Evolutionary conservation across 1,140 invertebrate genomes (phyloP), one percentile per base, ranked within the genome.

Genomic region (Neodiprion fabricii): DNA sequence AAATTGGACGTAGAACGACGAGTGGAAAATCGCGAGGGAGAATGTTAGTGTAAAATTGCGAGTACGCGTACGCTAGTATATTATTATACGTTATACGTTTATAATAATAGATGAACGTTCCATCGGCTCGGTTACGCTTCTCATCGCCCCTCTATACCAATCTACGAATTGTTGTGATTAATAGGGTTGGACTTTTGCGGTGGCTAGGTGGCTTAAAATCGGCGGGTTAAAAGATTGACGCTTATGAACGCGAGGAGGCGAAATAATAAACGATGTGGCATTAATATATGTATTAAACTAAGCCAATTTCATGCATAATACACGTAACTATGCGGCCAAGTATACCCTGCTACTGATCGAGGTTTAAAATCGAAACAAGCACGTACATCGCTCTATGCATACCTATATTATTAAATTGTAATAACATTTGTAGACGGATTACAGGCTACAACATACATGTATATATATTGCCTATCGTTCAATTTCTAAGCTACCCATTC

Each of bases 341-440:
- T 61, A 61, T 61, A 61, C 53, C 53, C 53, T 61, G 53, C 53
- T 61, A 61, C 53, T 8, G n/a, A 61, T 61, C 53, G 53, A 61
- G 9, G 0, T 61, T 14, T 17, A 0, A 40, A 61, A 61, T 61
- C 53, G 5, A 61, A 61, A 61, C n/a, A 1, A 61, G n/a, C 28
- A 40, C 28, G 28, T 40, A 40, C 28, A 5, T 40, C 28, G 28
- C 28, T 40, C 28, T 40, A 40, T 40, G 5, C 28, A 40, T 40
- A 40, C 28, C 28, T 40, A 4, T 2, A 40, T 40, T 3, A 40
- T 40, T 40, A 40, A 40, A 40, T 40, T 40, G 5, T 40, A 40
- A 40, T 40, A 40, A 40, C 28, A 40, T 40, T 40, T 40, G 1
- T 40, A 40, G 28, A 40, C 28, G 5, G 28, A 40, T 5, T 40